These are phyloP conservation scores for Sorex maritimensis DNA, from an alignment of 2,797 vertebrate species.

Conservation along the genomic window DNA sequence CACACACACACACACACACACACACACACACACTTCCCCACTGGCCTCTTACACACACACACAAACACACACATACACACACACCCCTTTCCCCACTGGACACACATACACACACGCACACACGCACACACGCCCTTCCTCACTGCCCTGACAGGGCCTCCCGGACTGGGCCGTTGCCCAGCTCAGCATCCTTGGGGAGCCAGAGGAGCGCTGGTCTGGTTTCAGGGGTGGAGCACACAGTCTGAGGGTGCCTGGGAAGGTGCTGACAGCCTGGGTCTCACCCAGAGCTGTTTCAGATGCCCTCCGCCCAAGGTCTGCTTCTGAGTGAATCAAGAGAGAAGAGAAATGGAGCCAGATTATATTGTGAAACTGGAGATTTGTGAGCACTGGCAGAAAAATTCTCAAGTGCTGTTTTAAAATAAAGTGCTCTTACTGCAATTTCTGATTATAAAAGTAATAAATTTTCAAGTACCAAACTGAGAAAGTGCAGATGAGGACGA, in stretches of 20 bases:
- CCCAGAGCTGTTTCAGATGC: background rate
- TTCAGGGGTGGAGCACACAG: background rate
- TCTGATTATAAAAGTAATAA: slow-evolving; percentile 19
- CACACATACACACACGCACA: too few species aligned
- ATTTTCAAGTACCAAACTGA: background rate
- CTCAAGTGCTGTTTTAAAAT: background rate
- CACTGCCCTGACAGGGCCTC: too few species aligned
- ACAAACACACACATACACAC: too few species aligned
- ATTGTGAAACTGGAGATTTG: background rate
- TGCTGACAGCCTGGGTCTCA: background rate
- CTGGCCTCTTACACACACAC: too few species aligned
- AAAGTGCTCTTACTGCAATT: background rate
- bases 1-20: too few species aligned
- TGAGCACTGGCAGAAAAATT: background rate
- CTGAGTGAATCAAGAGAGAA: background rate
- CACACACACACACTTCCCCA: too few species aligned
- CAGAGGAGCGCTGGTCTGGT: background rate
- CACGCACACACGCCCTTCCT: too few species aligned
- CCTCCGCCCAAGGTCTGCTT: background rate
- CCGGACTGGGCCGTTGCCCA: too few species aligned
- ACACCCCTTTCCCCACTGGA: too few species aligned
- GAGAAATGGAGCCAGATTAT: background rate
- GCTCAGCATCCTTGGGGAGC: background rate
- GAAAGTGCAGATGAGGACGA: slow-evolving; percentile 35
- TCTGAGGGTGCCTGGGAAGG: background rate